These are phyloP conservation scores for Sebastiscus albofasciatus DNA, from an alignment of 2,797 vertebrate genomes.

Conservation along the genomic window DNA sequence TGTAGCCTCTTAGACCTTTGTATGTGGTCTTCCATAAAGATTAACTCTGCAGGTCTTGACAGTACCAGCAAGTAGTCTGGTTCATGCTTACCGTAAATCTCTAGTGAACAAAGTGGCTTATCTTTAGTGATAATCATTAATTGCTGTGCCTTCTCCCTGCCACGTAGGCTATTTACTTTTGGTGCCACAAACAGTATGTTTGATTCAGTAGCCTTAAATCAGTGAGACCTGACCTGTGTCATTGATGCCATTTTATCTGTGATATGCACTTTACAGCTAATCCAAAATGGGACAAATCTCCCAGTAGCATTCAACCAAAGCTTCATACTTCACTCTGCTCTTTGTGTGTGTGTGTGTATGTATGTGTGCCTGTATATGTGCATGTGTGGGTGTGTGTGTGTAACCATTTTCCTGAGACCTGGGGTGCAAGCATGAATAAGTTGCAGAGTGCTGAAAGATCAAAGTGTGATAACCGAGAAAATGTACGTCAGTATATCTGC, in stretches of 20 bases:
- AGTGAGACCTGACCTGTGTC: constrained; percentile 80
- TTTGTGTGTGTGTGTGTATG: constrained; percentile 16
- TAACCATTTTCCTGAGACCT: constrained; percentile 44
- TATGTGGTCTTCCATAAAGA: constrained; percentile 79
- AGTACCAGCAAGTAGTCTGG: constrained; percentile 51
- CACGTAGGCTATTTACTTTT: constrained; percentile 44
- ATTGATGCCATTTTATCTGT: constrained; percentile 78
- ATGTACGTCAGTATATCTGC: constrained; percentile 6
- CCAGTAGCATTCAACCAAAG: constrained; percentile 88
- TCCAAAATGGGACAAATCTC: constrained; percentile 74
- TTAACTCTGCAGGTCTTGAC: constrained; percentile 68
- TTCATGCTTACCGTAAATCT: constrained; percentile 48
- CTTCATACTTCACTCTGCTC: constrained; percentile 78
- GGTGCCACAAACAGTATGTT: constrained; percentile 73
- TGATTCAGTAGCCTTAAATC: constrained; percentile 78
- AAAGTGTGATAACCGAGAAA: constrained; percentile 39
- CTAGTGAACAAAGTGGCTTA: constrained; percentile 65
- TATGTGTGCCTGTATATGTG: not conserved
- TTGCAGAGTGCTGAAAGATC: constrained; percentile 61
- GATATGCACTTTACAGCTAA: constrained; percentile 88
- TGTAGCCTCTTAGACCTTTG: constrained; percentile 72
- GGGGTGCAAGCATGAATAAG: constrained; percentile 55
- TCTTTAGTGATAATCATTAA: constrained; percentile 56
- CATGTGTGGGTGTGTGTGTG: constrained; percentile 27
- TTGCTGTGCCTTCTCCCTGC: constrained; percentile 62